phyloP scores from a whole-genome alignment of 2,888 invertebrate species.

The Cryptophagus acutangulus region DNA sequence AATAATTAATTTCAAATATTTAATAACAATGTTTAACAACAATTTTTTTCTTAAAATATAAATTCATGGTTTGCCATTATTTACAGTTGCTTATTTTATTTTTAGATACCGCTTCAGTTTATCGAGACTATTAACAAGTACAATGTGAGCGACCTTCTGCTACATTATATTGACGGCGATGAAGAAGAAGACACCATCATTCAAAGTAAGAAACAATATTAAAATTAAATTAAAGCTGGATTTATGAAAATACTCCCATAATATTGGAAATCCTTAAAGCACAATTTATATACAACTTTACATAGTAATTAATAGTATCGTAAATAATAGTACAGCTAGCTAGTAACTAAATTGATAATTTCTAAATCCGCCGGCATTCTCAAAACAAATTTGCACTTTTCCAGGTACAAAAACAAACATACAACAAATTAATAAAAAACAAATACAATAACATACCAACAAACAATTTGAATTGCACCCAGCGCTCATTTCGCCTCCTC shows the following conservation, averaged over 20 bases:
- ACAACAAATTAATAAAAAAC: conserved; percentile 14
- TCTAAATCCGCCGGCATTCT: too few species aligned
- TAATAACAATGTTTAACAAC: too few species aligned
- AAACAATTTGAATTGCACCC: conserved; percentile 2
- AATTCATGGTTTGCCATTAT: too few species aligned
- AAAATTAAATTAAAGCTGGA: not conserved
- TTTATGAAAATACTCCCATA: conserved; percentile 1
- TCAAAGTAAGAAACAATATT: not conserved
- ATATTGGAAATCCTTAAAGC: too few species aligned
- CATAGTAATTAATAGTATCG: too few species aligned
- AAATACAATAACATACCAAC: conserved; percentile 18
- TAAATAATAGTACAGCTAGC: not conserved
- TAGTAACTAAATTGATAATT: not conserved
- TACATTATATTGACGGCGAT: conserved; percentile 40
- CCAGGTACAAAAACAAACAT: conserved; percentile 17
- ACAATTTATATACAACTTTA: not conserved
- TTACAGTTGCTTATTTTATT: too few species aligned
- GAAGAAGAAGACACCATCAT: conserved; percentile 23
- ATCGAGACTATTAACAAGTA: conserved; percentile 37
- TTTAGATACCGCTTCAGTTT: conserved; percentile 42
- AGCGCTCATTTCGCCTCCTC: too few species aligned
- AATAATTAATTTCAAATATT: too few species aligned
- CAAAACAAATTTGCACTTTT: conserved; percentile 19
- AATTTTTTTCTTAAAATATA: too few species aligned
- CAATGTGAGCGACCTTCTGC: conserved; percentile 36